These are phyloP conservation scores for Lasioglossum villosulum DNA, from an alignment of 2,888 invertebrate genomes.

Conservation along the genomic window DNA sequence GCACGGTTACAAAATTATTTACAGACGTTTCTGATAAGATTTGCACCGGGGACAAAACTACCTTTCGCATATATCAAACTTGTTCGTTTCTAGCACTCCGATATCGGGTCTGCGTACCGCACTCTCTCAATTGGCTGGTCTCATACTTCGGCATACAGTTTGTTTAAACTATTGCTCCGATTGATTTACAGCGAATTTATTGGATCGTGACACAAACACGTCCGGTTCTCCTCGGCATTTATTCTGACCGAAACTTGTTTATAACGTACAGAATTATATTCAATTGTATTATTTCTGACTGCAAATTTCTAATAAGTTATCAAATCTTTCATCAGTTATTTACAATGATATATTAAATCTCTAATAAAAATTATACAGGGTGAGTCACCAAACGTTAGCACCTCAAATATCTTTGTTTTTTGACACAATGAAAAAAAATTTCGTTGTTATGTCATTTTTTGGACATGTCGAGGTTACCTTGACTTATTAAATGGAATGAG, in stretches of 20 bases:
- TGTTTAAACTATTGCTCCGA: background rate
- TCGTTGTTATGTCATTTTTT: too few relatives aligned
- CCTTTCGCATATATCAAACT: conserved; percentile 6
- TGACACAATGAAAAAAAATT: too few relatives aligned
- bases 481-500: too few relatives aligned
- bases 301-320: too few relatives aligned
- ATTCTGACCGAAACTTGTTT: background rate
- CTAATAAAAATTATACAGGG: too few relatives aligned
- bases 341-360: too few relatives aligned
- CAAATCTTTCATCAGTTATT: too few relatives aligned
- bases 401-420: too few relatives aligned
- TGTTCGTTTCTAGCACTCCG: background rate
- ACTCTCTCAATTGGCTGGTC: background rate
- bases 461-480: too few relatives aligned
- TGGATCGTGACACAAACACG: background rate
- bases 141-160: background rate
- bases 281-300: too few relatives aligned
- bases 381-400: too few relatives aligned
- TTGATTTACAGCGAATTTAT: background rate
- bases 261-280: background rate
- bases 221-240: background rate
- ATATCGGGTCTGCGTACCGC: background rate
- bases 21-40: conserved; percentile 18
- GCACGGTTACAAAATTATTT: conserved; percentile 7
- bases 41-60: background rate